Evolutionary conservation across 2,797 vertebrate genomes (phyloP), one percentile per base, ranked within the genome.

Genomic region (Clarias pachynema): DNA sequence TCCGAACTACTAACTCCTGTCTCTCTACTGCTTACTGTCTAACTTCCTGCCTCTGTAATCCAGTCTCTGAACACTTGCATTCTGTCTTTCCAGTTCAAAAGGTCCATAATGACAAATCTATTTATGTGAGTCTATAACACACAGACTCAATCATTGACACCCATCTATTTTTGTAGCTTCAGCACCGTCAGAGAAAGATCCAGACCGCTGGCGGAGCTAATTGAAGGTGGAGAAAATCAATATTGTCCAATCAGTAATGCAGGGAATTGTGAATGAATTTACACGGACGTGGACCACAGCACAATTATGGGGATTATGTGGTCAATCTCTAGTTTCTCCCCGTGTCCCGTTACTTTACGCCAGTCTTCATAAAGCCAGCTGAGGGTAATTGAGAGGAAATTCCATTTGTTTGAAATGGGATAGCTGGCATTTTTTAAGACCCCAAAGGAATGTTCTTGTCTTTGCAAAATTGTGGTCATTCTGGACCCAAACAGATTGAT

Each of bases 191-290:
- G 88, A 86, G 90, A 91, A 92, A 91, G 20, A 87, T 91, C 92
- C 90, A 90, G 89, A 88, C 89, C 81, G 85, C 90, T 90, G 87
- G 83, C 73, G 90, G 84, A 91, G 89, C 91, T 90, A 92, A 91
- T 89, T 86, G 90, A 91, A 89, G 74, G 85, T 85, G 91, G 89
- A 84, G 86, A 91, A 93, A 95, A 95, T 95, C 94, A 94, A 95
- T 95, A 90, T 44, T 18, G 88, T 85, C 92, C 90, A 63, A 95
- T 94, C 94, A 94, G 87, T 91, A 94, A 94, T 94, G 91, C 91
- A 81, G 90, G 88, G 92, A 93, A 91, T 92, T 94, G 94, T 92
- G 91, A 91, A 49, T 92, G 90, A 91, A 93, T 94, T 93, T 90
- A 91, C 81, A 91, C 89, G 88, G 88, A 92, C 87, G 88, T 85